A percentile compares a stretch with the other conserved stretches of the same genome.
phyloP scores from a whole-genome alignment of 2,888 invertebrate genomes.

The Dolomedes plantarius region DNA sequence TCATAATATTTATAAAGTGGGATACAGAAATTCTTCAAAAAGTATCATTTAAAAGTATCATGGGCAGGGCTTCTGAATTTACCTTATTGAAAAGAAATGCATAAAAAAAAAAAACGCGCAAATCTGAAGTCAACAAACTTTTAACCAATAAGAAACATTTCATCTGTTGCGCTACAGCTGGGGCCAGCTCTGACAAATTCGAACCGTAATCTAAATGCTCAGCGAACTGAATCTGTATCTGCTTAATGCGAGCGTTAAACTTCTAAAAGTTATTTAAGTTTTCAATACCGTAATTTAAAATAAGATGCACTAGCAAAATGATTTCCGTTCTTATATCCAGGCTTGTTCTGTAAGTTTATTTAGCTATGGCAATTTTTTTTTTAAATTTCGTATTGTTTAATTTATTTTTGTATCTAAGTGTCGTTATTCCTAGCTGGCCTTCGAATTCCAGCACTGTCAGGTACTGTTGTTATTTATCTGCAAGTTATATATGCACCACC shows the following conservation, averaged over 20 bases:
- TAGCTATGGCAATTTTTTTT: not conserved
- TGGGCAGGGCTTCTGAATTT: no score
- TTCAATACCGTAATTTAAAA: not conserved
- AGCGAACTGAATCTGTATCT: not conserved
- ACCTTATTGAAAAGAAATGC: no score
- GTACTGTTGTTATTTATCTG: not conserved
- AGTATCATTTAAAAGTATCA: no score
- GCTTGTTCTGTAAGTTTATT: conserved; percentile 37
- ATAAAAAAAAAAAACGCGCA: not conserved
- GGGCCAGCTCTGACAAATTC: not conserved
- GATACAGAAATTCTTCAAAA: no score
- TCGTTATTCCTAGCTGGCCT: not conserved
- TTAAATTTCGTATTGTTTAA: not conserved
- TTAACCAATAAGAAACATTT: not conserved
- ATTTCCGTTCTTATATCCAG: conserved; percentile 46
- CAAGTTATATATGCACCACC: not conserved
- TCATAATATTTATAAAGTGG: no score
- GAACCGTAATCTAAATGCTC: not conserved
- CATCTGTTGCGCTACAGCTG: not conserved
- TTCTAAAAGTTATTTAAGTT: not conserved
- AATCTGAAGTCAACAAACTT: not conserved
- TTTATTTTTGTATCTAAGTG: not conserved
- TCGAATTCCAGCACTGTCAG: not conserved
- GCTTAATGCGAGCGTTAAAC: not conserved
- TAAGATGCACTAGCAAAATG: conserved; percentile 20